Percentiles rank a stretch among this genome's conserved stretches.
Evolutionary conservation across 1,140 invertebrate genomes (phyloP).

Genomic region (Drosophila miranda): DNA sequence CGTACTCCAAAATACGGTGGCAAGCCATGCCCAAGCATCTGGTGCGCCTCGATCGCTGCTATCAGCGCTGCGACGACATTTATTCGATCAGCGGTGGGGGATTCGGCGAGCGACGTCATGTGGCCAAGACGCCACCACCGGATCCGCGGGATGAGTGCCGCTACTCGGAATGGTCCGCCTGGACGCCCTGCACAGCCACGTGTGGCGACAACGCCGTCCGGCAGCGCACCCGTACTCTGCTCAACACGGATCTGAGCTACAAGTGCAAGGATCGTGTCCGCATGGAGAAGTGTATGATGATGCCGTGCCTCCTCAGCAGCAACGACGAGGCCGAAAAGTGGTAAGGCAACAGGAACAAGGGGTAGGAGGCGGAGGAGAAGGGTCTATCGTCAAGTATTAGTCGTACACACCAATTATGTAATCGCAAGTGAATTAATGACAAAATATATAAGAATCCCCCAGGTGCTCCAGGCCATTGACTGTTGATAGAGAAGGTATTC

Average conservation of each 20-base stretch:
- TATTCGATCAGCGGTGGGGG: conserved; percentile 62
- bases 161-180: conserved; percentile 85
- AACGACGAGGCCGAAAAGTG: conserved; percentile 71
- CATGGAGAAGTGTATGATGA: conserved; percentile 77
- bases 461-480: background rate
- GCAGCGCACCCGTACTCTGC: conserved; percentile 69
- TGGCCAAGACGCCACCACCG: conserved; percentile 29
- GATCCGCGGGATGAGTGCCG: conserved; percentile 83
- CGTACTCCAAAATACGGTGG: conserved; percentile 87
- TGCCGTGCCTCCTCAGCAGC: conserved; percentile 70
- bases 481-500: background rate
- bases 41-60: conserved; percentile 67
- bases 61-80: conserved; percentile 80
- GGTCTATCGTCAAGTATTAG: conserved; percentile 27
- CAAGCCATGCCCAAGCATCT: conserved; percentile 86
- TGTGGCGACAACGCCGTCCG: conserved; percentile 83
- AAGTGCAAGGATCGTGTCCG: conserved; percentile 79
- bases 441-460: conserved; percentile 16
- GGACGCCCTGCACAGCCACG: conserved; percentile 86
- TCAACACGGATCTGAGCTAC: conserved; percentile 75
- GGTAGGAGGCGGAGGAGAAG: no score
- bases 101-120: conserved; percentile 49
- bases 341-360: conserved; percentile 15
- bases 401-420: conserved; percentile 24
- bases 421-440: conserved; percentile 17